phyloP scores from a whole-genome alignment of 2,888 invertebrate genomes.

The Xylophagus ater region DNA sequence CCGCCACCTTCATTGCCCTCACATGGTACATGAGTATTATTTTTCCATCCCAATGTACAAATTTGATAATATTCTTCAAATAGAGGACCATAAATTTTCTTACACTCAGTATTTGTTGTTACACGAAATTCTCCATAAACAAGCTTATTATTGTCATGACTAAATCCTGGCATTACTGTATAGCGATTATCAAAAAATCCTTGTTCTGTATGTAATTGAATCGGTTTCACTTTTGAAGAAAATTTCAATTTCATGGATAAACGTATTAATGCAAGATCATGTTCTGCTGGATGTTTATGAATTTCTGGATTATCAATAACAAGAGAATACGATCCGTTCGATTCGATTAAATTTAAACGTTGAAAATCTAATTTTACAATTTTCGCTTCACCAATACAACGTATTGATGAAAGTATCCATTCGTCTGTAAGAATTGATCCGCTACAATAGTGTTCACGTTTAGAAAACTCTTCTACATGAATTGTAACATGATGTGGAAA shows the following conservation, averaged over 20 bases:
- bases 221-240: not conserved
- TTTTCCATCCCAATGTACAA: slow-evolving; percentile 10
- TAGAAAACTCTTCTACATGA: not conserved
- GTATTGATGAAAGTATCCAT: slow-evolving; percentile 9
- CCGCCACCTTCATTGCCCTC: slow-evolving; percentile 13
- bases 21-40: slow-evolving; percentile 8
- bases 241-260: slow-evolving; percentile 1
- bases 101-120: slow-evolving; percentile 3
- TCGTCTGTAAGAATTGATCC: slow-evolving; percentile 9
- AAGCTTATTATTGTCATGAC: not conserved
- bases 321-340: slow-evolving; percentile 4
- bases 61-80: slow-evolving; percentile 10
- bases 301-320: not conserved
- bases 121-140: slow-evolving; percentile 7
- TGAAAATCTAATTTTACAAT: slow-evolving; percentile 6
- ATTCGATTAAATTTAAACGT: not conserved
- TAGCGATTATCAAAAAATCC: not conserved
- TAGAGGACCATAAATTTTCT: slow-evolving; percentile 1
- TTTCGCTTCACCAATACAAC: slow-evolving; percentile 1
- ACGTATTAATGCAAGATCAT: slow-evolving; percentile 3
- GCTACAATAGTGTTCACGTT: slow-evolving; percentile 6
- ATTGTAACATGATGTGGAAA: slow-evolving; percentile 13
- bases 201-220: not conserved
- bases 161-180: slow-evolving; percentile 12
- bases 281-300: not conserved